Evolutionary conservation across 1,140 invertebrate genomes (phyloP), one percentile per base, ranked within the genome.

Genomic region (Cryptotermes secundus): DNA sequence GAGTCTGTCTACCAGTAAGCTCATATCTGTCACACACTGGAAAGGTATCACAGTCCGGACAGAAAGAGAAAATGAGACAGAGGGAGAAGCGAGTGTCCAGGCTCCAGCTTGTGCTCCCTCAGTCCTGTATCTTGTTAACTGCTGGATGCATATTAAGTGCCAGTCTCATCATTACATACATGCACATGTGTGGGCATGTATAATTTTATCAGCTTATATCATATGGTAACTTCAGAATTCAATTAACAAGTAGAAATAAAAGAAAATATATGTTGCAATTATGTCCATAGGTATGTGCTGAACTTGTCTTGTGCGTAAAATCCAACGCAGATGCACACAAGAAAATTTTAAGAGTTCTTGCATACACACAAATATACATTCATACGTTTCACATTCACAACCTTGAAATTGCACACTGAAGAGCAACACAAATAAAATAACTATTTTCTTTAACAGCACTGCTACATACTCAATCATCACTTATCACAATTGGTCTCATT

Each of bases 381-480:
- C 59, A 72, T n/a, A 72, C 59, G 14, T 72, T 38, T 6, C 38
- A 72, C 59, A 72, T n/a, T 49, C 45, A 72, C 59, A 72, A 72
- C 59, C 59, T n/a, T 72, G n/a, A 72, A 72, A 72, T 72, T 72
- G 59, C 59, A 72, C 59, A 31, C 59, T 12, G 59, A 72, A 72
- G 59, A 72, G 59, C 59, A 72, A 72, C 26, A 72, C 59, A 72
- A 72, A 72, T 72, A 72, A 31, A 72, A 72, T 72, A 72, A 72
- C 59, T n/a, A 42, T 42, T 72, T 2, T 72, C 3, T 31, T 72
- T n/a, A 72, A 72, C 26, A 72, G n/a, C 31, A 31, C 31, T 72
- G 31, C 26, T n/a, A n/a, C 59, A 72, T 26, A 26, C 14, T 31
- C 59, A 26, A 31, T 72, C 59, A 72, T 31, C n/a, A 72, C 4